phyloP scores from a whole-genome alignment of 2,113 vertebrate species.

The Clarias batrachus region DNA sequence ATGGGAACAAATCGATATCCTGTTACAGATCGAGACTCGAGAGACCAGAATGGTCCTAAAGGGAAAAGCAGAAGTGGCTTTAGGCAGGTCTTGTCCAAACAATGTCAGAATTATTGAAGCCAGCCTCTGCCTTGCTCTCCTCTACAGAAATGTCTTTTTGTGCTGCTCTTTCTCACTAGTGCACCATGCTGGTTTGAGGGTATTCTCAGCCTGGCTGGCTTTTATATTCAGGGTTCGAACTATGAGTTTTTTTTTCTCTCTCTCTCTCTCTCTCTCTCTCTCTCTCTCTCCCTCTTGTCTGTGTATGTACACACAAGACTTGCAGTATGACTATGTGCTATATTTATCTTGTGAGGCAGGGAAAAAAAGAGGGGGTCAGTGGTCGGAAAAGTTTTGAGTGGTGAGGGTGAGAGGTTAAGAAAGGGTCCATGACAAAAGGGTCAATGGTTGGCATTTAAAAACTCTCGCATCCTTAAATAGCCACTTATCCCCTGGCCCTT shows the following conservation, averaged over 20 bases:
- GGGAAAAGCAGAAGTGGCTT: slow-evolving; percentile 23
- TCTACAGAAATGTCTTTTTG: background rate
- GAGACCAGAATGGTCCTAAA: slow-evolving; percentile 32
- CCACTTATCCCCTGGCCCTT: slow-evolving; percentile 38
- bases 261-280: too few species aligned
- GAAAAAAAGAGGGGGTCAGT: slow-evolving; percentile 52
- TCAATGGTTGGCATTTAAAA: slow-evolving; percentile 69
- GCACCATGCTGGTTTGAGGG: slow-evolving; percentile 30
- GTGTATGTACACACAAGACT: slow-evolving; percentile 48
- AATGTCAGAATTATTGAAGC: slow-evolving; percentile 24
- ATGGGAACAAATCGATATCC: slow-evolving; percentile 36
- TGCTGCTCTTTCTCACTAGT: slow-evolving; percentile 28
- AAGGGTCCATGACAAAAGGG: slow-evolving; percentile 55
- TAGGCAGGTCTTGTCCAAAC: slow-evolving; percentile 41
- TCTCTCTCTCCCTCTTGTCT: slow-evolving; percentile 26
- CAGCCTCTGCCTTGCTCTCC: slow-evolving; percentile 6
- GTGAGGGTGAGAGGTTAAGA: slow-evolving; percentile 61
- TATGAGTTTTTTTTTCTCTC: slow-evolving; percentile 16
- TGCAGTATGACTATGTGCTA: slow-evolving; percentile 70
- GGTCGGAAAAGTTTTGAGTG: slow-evolving; percentile 71
- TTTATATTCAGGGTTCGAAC: slow-evolving; percentile 44
- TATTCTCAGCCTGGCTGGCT: slow-evolving; percentile 35
- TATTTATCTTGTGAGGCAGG: slow-evolving; percentile 70
- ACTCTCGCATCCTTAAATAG: slow-evolving; percentile 69
- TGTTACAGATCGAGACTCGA: slow-evolving; percentile 55